Evolutionary conservation across 2,113 vertebrate species (phyloP), one percentile per base, ranked within the genome.

Genomic region (Speoplatyrhinus poulsoni): DNA sequence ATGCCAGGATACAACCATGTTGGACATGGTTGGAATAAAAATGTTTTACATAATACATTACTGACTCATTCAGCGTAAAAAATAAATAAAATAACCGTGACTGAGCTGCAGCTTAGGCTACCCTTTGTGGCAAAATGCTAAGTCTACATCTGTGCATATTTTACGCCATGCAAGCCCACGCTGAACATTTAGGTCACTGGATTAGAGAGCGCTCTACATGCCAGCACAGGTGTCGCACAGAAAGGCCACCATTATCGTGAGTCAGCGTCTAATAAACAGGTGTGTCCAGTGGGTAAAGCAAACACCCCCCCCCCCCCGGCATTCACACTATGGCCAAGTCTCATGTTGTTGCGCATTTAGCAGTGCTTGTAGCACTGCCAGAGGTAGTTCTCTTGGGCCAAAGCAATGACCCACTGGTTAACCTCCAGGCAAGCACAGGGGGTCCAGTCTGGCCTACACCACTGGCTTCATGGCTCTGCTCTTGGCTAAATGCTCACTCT

Each of bases 341-440:
- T 26, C 26, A 26, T 26, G 26, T 26, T 26, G 26, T 26, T 26
- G 49, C 10, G 50, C 50, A 54, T 55, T 46, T 5, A 46, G 50
- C 7, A 1, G n/a, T 68, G 60, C 63, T n/a, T 46, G 46, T 41
- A 75, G 36, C 72, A 52, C 58, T 17, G 53, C 9, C 6, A 55
- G 6, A 6, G 53, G 32, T 9, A 15, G 4, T n/a, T 46, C 6
- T 41, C 58, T 32, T 12, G 47, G 47, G 56, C 56, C 5, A 69
- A 74, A 60, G 12, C 11, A 46, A 46, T 33, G 16, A 16, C 7
- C 7, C 57, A 52, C 72, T 64, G 60, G 88, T 91, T 88, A 82
- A 86, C 81, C 75, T 76, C 74, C 61, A 84, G 75, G 69, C 72
- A 79, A 78, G 57, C 62, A 78, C 58, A 80, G 79, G 82, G 26